Evolutionary conservation across 2,888 invertebrate genomes (phyloP).

Genomic region (Molanna angustata): DNA sequence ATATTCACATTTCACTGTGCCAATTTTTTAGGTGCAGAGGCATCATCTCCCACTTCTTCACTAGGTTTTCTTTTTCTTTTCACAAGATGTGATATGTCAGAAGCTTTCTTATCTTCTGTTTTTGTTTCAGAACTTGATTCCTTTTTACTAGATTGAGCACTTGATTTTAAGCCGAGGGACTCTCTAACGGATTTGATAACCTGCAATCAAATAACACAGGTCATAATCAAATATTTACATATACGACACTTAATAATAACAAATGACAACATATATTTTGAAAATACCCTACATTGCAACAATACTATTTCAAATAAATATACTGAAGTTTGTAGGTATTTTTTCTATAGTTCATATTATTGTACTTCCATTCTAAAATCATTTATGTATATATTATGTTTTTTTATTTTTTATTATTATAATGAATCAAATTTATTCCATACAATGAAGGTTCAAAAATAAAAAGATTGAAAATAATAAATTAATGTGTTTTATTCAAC

Average conservation of each 20-base stretch:
- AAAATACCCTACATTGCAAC: constrained; percentile 14
- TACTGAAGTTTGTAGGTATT: too few relatives aligned
- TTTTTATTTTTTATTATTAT: too few relatives aligned
- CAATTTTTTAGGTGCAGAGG: constrained; percentile 55
- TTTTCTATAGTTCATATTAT: too few relatives aligned
- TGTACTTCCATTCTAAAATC: too few relatives aligned
- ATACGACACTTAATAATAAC: too few relatives aligned
- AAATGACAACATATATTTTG: not conserved
- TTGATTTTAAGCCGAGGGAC: constrained; percentile 35
- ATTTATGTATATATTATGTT: too few relatives aligned
- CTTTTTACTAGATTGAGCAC: constrained; percentile 25
- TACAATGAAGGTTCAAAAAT: too few relatives aligned
- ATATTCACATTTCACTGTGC: constrained; percentile 11
- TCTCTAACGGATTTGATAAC: constrained; percentile 43
- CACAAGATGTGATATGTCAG: constrained; percentile 80
- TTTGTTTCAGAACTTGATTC: constrained; percentile 29
- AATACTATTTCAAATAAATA: constrained; percentile 3
- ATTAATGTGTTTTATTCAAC: too few relatives aligned
- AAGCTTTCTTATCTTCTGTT: constrained; percentile 58
- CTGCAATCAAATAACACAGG: constrained; percentile 33
- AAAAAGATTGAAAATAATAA: too few relatives aligned
- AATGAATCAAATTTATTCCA: too few relatives aligned
- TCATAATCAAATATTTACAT: too few relatives aligned
- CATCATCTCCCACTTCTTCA: constrained; percentile 51
- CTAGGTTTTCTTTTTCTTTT: constrained; percentile 72